Percentiles rank a stretch among this genome's conserved stretches.
phyloP scores from a whole-genome alignment of 1,140 invertebrate species.

The Procambarus virginalis region DNA sequence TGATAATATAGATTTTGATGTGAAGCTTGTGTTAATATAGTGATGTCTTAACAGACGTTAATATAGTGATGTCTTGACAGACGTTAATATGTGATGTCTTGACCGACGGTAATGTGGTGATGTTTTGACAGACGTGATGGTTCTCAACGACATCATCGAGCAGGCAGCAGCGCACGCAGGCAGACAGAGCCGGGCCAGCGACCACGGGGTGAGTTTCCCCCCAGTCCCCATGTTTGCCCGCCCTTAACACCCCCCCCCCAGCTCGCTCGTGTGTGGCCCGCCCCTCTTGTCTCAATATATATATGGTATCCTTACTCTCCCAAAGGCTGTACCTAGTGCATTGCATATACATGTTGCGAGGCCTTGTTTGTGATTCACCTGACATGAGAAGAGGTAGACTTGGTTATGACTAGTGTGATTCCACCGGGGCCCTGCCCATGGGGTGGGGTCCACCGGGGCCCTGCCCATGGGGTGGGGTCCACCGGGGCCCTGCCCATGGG shows the following conservation, averaged over 20 bases:
- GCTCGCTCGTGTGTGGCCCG: neutral
- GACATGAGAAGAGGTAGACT: neutral
- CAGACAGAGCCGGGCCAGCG: constrained; percentile 86
- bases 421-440: neutral
- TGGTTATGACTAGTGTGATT: neutral
- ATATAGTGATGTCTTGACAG: too few species aligned
- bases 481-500: too few species aligned
- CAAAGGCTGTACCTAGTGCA: neutral
- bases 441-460: too few species aligned
- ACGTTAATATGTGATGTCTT: too few species aligned
- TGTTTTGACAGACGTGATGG: constrained; percentile 91
- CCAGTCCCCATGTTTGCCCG: constrained; percentile 17
- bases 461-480: too few species aligned
- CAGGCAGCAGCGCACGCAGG: constrained; percentile 83
- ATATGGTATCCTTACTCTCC: neutral
- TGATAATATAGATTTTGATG: too few species aligned
- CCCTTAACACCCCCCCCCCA: neutral
- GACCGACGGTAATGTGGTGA: too few species aligned
- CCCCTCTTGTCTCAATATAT: too few species aligned
- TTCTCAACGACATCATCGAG: constrained; percentile 97
- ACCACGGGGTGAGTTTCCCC: constrained; percentile 84
- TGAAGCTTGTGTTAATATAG: too few species aligned
- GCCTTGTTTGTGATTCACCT: neutral
- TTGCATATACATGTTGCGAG: neutral
- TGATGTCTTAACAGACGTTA: constrained; percentile 85